Conservation (phyloP, 2,888 invertebrate species). For the Ceraclea dissimilis region DNA sequence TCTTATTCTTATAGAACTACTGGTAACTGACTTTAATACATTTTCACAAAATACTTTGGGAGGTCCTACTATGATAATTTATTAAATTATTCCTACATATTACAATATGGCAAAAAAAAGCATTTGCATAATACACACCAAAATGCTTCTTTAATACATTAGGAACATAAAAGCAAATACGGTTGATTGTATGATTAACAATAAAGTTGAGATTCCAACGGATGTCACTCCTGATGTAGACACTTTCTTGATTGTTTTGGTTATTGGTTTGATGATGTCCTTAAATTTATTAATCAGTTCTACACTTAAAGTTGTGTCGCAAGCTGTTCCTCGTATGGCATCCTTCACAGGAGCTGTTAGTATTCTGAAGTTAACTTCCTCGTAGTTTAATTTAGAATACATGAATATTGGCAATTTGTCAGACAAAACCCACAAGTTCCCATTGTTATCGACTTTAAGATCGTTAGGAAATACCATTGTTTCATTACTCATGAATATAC, state of each 20-base stretch:
- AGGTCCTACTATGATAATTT: neutral
- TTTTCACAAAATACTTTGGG: constrained; percentile 1
- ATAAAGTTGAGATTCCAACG: constrained; percentile 4
- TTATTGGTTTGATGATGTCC: constrained; percentile 41
- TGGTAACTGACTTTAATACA: constrained; percentile 2
- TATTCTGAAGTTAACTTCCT: constrained; percentile 64
- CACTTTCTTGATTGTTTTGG: constrained; percentile 29
- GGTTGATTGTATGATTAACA: constrained; percentile 3
- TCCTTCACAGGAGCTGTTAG: constrained; percentile 60
- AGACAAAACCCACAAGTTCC: constrained; percentile 66
- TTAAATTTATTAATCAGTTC: constrained; percentile 49
- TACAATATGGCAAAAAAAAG: neutral
- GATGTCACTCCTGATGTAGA: constrained; percentile 3
- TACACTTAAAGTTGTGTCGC: constrained; percentile 53
- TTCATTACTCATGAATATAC: constrained; percentile 61
- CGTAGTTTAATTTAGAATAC: constrained; percentile 53
- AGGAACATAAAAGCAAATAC: constrained; percentile 7
- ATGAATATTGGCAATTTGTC: constrained; percentile 65
- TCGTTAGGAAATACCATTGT: constrained; percentile 74
- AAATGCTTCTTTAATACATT: constrained; percentile 4
- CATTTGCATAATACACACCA: neutral
- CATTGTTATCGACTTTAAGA: constrained; percentile 64
- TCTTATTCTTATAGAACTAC: neutral
- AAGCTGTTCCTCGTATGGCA: constrained; percentile 64
- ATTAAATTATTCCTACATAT: neutral